Evolutionary conservation across 2,888 invertebrate species (phyloP).

Genomic region (Scelioninae gen. 1): DNA sequence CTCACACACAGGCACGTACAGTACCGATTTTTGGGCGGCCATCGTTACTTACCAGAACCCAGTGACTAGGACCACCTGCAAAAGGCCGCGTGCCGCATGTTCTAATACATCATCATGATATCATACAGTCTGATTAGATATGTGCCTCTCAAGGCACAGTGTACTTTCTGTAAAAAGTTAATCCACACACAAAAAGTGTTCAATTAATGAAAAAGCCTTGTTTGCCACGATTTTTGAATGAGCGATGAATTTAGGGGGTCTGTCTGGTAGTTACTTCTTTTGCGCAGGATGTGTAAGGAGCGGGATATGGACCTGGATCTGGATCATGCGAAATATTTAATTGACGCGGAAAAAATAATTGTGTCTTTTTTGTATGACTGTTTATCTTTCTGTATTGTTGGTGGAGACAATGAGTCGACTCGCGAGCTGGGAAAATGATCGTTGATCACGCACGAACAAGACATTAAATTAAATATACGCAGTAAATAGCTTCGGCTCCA

Average conservation of each 20-base stretch:
- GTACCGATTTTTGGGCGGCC: constrained; percentile 81
- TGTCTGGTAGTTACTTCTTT: constrained; percentile 36
- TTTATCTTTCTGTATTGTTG: constrained; percentile 28
- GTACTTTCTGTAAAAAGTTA: constrained; percentile 83
- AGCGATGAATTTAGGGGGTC: constrained; percentile 67
- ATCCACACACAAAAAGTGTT: constrained; percentile 83
- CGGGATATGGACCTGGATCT: constrained; percentile 45
- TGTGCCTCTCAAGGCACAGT: constrained; percentile 81
- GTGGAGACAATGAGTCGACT: constrained; percentile 45
- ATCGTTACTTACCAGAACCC: constrained; percentile 83
- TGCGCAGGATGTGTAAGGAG: constrained; percentile 33
- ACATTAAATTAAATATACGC: constrained; percentile 71
- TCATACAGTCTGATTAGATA: constrained; percentile 83
- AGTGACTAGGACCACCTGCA: constrained; percentile 81
- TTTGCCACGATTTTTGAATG: constrained; percentile 66
- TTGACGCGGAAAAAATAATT: constrained; percentile 39
- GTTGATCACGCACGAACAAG: constrained; percentile 78
- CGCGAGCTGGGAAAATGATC: constrained; percentile 82
- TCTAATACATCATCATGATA: constrained; percentile 84
- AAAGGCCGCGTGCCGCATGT: constrained; percentile 83
- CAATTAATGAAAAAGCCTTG: constrained; percentile 73
- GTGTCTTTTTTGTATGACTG: constrained; percentile 42
- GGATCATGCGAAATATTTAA: constrained; percentile 49
- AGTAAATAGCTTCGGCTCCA: constrained; percentile 74
- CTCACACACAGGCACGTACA: constrained; percentile 73